A percentile compares a stretch with the other conserved stretches of the same genome.
phyloP scores from a whole-genome alignment of 2,888 invertebrate species.

The Eilema depressum region DNA sequence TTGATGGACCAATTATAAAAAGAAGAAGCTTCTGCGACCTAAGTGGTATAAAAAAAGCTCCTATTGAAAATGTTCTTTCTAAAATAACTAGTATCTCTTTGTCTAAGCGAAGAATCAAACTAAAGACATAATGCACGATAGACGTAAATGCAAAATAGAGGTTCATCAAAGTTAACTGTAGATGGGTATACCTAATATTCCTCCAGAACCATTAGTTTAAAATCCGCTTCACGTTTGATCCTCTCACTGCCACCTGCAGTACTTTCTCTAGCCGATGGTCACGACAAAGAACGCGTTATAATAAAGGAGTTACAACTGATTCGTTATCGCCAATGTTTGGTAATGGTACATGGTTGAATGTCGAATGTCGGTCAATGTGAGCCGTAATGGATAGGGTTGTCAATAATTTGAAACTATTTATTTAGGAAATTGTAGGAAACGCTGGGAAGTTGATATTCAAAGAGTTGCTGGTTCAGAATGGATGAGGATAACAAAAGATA shows the following conservation, averaged over 20 bases:
- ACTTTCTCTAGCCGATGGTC: conserved; percentile 37
- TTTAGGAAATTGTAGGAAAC: background rate
- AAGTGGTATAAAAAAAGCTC: no score
- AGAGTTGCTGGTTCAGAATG: no score
- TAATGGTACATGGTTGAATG: conserved; percentile 19
- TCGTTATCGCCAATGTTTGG: conserved; percentile 31
- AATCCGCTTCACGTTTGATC: conserved; percentile 15
- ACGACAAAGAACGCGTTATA: conserved; percentile 34
- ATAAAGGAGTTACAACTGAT: conserved; percentile 27
- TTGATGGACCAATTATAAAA: no score
- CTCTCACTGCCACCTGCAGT: conserved; percentile 28
- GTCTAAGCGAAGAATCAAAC: no score
- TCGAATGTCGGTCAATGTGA: conserved; percentile 30
- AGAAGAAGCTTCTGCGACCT: no score
- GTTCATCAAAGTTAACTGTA: no score
- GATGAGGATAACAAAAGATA: no score
- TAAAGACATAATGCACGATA: no score
- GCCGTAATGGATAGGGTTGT: conserved; percentile 15
- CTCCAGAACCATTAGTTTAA: background rate
- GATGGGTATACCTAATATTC: background rate
- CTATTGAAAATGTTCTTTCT: no score
- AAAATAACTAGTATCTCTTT: no score
- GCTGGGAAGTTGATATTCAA: no score
- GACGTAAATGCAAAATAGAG: no score
- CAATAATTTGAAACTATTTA: conserved; percentile 7